These are phyloP conservation scores for Himalopsyche kuldschensis DNA, from an alignment of 2,888 invertebrate genomes.

Conservation along the genomic window DNA sequence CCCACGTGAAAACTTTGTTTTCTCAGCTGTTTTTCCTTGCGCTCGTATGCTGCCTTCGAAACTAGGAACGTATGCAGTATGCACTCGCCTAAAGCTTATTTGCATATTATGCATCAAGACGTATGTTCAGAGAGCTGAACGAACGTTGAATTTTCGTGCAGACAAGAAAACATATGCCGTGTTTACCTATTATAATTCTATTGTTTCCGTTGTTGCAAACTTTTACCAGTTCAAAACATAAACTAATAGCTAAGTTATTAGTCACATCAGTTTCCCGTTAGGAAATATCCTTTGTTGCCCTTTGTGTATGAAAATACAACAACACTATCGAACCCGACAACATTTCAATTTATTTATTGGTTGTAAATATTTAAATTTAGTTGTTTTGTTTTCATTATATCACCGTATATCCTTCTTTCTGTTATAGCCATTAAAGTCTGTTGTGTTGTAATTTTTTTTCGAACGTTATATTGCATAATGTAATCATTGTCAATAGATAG, in stretches of 20 bases:
- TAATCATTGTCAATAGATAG: too few relatives aligned
- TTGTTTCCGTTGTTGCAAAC: background rate
- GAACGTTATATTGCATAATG: too few relatives aligned
- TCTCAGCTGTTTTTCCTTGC: background rate
- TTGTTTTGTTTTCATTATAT: too few relatives aligned
- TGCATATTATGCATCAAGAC: constrained; percentile 14
- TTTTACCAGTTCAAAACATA: background rate
- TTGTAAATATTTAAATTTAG: too few relatives aligned
- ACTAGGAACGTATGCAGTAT: background rate
- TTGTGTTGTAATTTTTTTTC: too few relatives aligned
- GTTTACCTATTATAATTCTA: background rate
- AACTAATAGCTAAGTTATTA: background rate
- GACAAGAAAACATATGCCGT: background rate
- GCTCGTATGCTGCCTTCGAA: background rate
- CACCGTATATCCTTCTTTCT: too few relatives aligned
- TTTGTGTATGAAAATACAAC: background rate
- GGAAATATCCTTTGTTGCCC: background rate
- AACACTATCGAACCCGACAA: too few relatives aligned
- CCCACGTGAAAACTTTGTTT: background rate
- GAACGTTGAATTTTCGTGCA: background rate
- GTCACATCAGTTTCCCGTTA: background rate
- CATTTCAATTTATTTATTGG: too few relatives aligned
- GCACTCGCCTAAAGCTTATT: constrained; percentile 7
- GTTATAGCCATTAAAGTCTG: too few relatives aligned
- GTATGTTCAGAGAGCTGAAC: background rate